Evolutionary conservation across 2,888 invertebrate species (phyloP), one percentile per base, ranked within the genome.

Genomic region (Agrochola litura): DNA sequence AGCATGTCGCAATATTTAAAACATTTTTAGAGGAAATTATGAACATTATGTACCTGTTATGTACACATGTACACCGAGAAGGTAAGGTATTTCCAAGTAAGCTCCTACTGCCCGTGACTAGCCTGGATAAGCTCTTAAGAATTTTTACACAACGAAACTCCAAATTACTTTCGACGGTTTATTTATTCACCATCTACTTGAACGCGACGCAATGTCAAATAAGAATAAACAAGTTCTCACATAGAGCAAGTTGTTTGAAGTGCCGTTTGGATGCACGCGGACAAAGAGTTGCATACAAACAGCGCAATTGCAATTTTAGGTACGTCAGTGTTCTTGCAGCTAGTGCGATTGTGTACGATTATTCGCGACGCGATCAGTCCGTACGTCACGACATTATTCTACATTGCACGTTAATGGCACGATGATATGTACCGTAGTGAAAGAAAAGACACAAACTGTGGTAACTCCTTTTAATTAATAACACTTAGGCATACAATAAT

Each of bases 281-380:
- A 82, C 82, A 76, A 76, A 81, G 70, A 73, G 60, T 19, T 56
- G 30, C 69, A 60, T 58, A 73, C 70, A 76, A 76, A 85, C 54
- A 81, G 67, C 54, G 76, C 82, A 72, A 65, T 49, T 61, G 54
- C 56, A 67, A 68, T 76, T n/a, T n/a, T 65, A 67, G 37, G 30
- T 30, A 30, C 60, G 56, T n/a, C 10, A 41, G 60, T 19, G 73
- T 64, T 22, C 54, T n/a, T 10, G 52, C 30, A n/a, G 22, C n/a
- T 19, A 8, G 25, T 52, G 19, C 10, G 46, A 37, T 46, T 46
- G 22, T 60, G 25, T 56, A 30, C 60, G 49, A 37, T 56, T 63
- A 60, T 67, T 30, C 63, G 58, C 14, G 41, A 37, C 43, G 19
- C 41, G 1, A 65, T 64, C 46, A 30, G 49, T 58, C 12, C 19